These are phyloP conservation scores for Nomada lathburiana DNA, from an alignment of 2,888 invertebrate species.

Conservation along the genomic window DNA sequence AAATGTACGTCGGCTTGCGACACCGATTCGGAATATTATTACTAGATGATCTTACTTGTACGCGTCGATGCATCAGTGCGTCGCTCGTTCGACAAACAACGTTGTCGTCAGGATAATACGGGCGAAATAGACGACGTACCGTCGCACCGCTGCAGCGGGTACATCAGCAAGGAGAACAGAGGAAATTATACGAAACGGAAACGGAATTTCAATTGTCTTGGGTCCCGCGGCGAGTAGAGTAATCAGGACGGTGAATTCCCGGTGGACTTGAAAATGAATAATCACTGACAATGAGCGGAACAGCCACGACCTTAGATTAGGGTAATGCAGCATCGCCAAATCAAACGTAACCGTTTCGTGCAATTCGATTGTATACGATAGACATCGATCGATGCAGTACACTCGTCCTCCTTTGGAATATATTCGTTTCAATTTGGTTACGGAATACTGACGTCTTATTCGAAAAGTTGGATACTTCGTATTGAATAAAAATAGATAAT, in stretches of 20 bases:
- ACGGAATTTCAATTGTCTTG: slow-evolving; percentile 25
- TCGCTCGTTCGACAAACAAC: no score
- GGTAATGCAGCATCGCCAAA: slow-evolving; percentile 16
- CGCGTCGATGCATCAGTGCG: no score
- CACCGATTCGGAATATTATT: no score
- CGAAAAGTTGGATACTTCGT: no score
- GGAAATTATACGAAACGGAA: background rate
- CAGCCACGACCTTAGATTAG: slow-evolving; percentile 15
- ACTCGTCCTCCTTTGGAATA: background rate
- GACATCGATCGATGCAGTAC: slow-evolving; percentile 18
- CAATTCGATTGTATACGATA: slow-evolving; percentile 17
- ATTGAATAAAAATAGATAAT: no score
- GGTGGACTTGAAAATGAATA: slow-evolving; percentile 38
- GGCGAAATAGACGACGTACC: no score
- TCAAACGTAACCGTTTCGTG: slow-evolving; percentile 32
- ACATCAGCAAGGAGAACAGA: background rate
- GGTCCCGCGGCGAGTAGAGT: background rate
- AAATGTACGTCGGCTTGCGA: no score
- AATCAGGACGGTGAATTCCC: slow-evolving; percentile 36
- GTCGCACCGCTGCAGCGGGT: background rate
- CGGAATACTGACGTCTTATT: background rate
- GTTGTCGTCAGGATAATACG: no score
- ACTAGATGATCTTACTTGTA: no score
- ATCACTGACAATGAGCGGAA: slow-evolving; percentile 29
- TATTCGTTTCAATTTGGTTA: background rate